A percentile compares a stretch with the other conserved stretches of the same genome.
Conservation (phyloP, 2,113 vertebrate species). For the Rallus limicola region DNA sequence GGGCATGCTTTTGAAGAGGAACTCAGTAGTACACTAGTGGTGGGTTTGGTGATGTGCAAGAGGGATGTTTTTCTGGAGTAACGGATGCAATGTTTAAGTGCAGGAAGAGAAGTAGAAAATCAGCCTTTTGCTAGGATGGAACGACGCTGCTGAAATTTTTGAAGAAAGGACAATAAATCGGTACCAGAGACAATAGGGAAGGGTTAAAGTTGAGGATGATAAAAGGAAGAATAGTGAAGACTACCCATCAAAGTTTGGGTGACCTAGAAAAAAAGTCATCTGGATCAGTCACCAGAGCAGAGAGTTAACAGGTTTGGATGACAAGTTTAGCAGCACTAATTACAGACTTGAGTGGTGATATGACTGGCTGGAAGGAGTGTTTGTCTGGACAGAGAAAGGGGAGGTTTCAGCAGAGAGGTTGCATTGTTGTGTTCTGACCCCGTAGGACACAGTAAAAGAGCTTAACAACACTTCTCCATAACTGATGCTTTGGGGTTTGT, state of each 20-base stretch:
- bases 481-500: background rate
- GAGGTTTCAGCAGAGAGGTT: background rate
- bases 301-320: background rate
- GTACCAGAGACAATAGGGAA: background rate
- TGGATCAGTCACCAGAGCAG: background rate
- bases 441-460: background rate
- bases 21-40: background rate
- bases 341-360: background rate
- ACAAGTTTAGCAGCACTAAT: background rate
- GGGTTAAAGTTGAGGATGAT: background rate
- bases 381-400: background rate
- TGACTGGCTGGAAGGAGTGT: background rate
- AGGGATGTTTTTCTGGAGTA: background rate
- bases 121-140: background rate
- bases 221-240: background rate
- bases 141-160: background rate
- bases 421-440: background rate
- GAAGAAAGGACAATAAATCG: background rate
- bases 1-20: accelerated
- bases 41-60: background rate
- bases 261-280: background rate
- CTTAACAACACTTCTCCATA: background rate
- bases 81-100: background rate
- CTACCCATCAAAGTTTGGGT: background rate
- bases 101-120: background rate